Conservation (phyloP, 1,140 invertebrate species). For the Drosophila pachea region DNA sequence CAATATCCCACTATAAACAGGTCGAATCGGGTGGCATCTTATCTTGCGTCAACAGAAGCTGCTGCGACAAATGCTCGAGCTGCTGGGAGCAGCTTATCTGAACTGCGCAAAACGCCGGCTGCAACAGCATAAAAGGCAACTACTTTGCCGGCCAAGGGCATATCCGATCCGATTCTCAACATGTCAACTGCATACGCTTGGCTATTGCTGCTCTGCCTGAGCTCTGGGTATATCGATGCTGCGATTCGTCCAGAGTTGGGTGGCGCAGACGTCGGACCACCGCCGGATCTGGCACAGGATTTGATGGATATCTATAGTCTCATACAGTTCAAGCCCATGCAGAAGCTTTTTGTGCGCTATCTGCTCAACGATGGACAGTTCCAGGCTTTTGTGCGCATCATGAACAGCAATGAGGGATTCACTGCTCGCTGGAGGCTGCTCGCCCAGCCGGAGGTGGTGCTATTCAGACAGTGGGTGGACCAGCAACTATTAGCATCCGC, state of each 20-base stretch:
- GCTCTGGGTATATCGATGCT: slow-evolving; percentile 8
- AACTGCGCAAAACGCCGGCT: slow-evolving; percentile 14
- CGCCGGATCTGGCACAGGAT: slow-evolving; percentile 57
- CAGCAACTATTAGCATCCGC: slow-evolving; percentile 56
- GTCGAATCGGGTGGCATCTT: slow-evolving; percentile 57
- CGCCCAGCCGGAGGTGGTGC: slow-evolving; percentile 64
- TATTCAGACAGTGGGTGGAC: slow-evolving; percentile 58
- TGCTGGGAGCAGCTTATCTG: slow-evolving; percentile 33
- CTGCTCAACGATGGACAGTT: slow-evolving; percentile 72
- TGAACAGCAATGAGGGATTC: slow-evolving; percentile 61
- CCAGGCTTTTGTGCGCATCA: slow-evolving; percentile 61
- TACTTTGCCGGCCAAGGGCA: background rate
- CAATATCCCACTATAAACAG: slow-evolving; percentile 50
- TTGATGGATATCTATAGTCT: slow-evolving; percentile 55
- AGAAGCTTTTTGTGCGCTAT: slow-evolving; percentile 62
- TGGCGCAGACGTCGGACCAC: slow-evolving; percentile 14
- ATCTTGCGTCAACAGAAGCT: slow-evolving; percentile 42
- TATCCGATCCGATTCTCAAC: background rate
- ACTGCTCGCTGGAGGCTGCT: slow-evolving; percentile 56
- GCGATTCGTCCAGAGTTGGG: background rate
- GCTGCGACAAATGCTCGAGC: slow-evolving; percentile 56
- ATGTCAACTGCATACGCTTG: slow-evolving; percentile 22
- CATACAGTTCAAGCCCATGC: slow-evolving; percentile 59
- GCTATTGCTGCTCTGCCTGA: slow-evolving; percentile 33
- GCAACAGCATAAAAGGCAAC: slow-evolving; percentile 14